A percentile compares a stretch with the other conserved stretches of the same genome.
Conservation (phyloP, 2,888 invertebrate genomes). For the Cosmorhoe ocellata region DNA sequence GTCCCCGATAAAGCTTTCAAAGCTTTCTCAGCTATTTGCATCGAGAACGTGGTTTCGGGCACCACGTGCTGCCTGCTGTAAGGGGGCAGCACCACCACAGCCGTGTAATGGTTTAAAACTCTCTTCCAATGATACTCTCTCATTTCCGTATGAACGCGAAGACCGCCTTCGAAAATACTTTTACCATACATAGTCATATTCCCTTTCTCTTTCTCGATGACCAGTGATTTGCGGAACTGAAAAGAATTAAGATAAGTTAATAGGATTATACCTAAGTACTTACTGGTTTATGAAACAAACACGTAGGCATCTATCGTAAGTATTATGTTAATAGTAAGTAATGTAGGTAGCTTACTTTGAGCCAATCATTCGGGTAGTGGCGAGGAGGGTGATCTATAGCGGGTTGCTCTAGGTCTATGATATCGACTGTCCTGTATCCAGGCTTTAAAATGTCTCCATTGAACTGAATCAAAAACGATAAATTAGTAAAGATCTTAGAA, state of each 20-base stretch:
- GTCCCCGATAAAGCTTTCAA: slow-evolving; percentile 55
- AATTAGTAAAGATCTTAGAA: too few species aligned
- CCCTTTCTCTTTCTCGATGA: slow-evolving; percentile 56
- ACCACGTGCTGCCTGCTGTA: slow-evolving; percentile 55
- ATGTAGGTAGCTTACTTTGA: slow-evolving; percentile 57
- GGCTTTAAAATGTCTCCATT: slow-evolving; percentile 73
- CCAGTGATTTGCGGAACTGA: slow-evolving; percentile 62
- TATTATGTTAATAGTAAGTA: too few species aligned
- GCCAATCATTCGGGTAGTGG: slow-evolving; percentile 64
- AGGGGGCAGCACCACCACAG: slow-evolving; percentile 61
- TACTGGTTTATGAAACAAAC: too few species aligned
- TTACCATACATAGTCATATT: slow-evolving; percentile 57
- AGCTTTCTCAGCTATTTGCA: slow-evolving; percentile 58
- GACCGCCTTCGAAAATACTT: slow-evolving; percentile 62
- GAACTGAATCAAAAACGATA: slow-evolving; percentile 52
- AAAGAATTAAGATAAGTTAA: too few species aligned
- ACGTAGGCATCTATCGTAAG: too few species aligned
- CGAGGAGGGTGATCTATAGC: slow-evolving; percentile 57
- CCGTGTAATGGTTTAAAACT: slow-evolving; percentile 68
- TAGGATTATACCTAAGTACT: neutral
- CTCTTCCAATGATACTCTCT: slow-evolving; percentile 69
- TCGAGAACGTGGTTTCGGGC: slow-evolving; percentile 54
- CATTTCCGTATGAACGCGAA: slow-evolving; percentile 59
- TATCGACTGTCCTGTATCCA: slow-evolving; percentile 73
- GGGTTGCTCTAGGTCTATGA: slow-evolving; percentile 71